A percentile compares a stretch with the other conserved stretches of the same genome.
phyloP scores from a whole-genome alignment of 1,140 invertebrate species.

The Drosophila repletoides region DNA sequence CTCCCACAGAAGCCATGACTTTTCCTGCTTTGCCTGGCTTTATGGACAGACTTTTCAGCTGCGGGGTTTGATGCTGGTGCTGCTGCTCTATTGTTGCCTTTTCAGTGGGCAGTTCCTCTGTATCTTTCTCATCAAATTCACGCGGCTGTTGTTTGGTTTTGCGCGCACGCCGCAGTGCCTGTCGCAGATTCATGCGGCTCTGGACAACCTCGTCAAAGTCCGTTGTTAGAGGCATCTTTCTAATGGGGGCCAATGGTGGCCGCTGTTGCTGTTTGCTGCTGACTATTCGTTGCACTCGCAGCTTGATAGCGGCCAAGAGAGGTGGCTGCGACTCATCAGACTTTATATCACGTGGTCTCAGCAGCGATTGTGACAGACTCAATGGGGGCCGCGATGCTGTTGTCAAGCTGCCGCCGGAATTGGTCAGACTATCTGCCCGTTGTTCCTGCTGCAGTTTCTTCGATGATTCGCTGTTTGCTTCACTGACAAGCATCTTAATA shows the following conservation, averaged over 20 bases:
- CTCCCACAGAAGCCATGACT: too few relatives aligned
- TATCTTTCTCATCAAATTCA: constrained; percentile 49
- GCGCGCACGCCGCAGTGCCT: constrained; percentile 68
- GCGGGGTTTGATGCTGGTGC: too few relatives aligned
- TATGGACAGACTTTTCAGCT: too few relatives aligned
- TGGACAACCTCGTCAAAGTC: constrained; percentile 45
- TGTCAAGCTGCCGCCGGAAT: neutral
- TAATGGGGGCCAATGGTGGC: constrained; percentile 55
- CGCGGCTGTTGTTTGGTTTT: constrained; percentile 71
- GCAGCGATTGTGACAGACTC: neutral
- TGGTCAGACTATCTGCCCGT: neutral
- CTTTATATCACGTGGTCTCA: neutral
- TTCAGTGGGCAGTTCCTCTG: constrained; percentile 47
- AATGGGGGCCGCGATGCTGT: neutral
- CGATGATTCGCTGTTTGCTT: too few relatives aligned
- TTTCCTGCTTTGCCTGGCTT: too few relatives aligned
- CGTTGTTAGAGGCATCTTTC: neutral
- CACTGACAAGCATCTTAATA: too few relatives aligned
- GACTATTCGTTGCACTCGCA: neutral
- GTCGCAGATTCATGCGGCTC: constrained; percentile 68
- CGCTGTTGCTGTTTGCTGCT: constrained; percentile 17
- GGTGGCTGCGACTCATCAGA: neutral
- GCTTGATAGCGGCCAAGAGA: neutral
- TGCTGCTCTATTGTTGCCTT: constrained; percentile 6
- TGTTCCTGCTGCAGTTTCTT: too few relatives aligned